These are phyloP conservation scores for Daphoenositta chrysoptera DNA, from an alignment of 2,113 vertebrate species.

Conservation along the genomic window DNA sequence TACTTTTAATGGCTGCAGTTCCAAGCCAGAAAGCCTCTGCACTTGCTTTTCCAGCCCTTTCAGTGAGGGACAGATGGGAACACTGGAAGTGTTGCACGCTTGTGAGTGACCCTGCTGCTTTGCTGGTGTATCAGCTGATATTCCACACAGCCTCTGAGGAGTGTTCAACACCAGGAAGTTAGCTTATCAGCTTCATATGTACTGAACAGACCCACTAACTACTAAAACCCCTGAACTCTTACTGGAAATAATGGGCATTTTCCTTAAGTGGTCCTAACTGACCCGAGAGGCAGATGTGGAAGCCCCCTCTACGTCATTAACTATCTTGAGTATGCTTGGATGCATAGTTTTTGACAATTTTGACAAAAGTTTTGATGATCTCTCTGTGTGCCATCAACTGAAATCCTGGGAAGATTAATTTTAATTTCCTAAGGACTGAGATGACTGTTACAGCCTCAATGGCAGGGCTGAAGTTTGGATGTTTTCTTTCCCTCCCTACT, in stretches of 20 bases:
- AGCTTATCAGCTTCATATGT: background rate
- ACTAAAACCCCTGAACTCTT: background rate
- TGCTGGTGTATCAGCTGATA: background rate
- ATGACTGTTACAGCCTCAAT: background rate
- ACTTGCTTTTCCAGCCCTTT: background rate
- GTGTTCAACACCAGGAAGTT: background rate
- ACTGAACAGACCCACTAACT: background rate
- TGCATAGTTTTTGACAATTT: background rate
- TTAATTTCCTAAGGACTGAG: background rate
- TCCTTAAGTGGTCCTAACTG: background rate
- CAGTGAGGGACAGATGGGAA: background rate
- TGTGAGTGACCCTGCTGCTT: background rate
- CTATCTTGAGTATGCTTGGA: background rate
- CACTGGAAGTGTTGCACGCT: background rate
- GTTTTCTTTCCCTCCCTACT: background rate
- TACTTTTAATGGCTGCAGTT: background rate
- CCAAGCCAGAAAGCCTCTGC: background rate
- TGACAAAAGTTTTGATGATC: background rate
- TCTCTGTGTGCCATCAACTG: background rate
- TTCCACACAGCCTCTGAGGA: background rate
- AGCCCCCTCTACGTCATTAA: background rate
- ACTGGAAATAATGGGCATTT: background rate
- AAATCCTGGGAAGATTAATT: background rate
- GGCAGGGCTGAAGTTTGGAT: background rate
- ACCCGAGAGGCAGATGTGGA: background rate